A percentile compares a stretch with the other conserved stretches of the same genome.
phyloP scores from a whole-genome alignment of 92 coral and sea anemone species.

The Parazoanthus atlanticus region DNA sequence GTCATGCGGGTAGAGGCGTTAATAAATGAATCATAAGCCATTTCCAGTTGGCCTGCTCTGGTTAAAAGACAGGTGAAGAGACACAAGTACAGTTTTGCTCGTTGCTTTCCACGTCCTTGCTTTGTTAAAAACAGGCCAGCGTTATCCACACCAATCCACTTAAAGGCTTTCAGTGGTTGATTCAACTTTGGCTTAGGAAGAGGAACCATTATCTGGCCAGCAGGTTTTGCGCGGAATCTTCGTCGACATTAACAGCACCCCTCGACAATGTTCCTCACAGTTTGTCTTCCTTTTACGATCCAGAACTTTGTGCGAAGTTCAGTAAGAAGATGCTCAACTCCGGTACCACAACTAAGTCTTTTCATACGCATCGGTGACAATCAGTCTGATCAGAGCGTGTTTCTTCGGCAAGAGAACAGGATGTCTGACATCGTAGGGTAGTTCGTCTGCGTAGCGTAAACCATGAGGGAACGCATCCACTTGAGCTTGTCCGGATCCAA shows the following conservation, averaged over 20 bases:
- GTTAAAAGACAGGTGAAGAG: conserved; percentile 62
- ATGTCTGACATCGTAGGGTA: no score
- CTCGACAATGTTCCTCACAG: conserved; percentile 38
- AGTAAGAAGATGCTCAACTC: no score
- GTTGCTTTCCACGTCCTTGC: conserved; percentile 57
- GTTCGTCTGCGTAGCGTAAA: no score
- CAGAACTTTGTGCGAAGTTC: conserved; percentile 25
- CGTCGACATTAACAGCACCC: conserved; percentile 49
- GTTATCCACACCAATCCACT: conserved; percentile 47
- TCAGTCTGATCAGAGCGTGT: no score
- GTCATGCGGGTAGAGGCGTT: conserved; percentile 23
- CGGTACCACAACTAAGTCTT: no score
- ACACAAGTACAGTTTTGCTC: conserved; percentile 60
- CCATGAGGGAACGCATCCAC: no score
- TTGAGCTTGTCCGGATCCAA: no score
- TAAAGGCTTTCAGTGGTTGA: conserved; percentile 46
- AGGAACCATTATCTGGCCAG: conserved; percentile 56
- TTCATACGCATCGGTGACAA: no score
- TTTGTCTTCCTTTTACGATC: conserved; percentile 44
- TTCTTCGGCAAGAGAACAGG: no score
- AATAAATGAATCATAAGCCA: conserved; percentile 39
- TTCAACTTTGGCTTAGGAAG: conserved; percentile 44
- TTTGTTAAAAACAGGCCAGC: conserved; percentile 54
- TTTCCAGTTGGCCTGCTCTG: conserved; percentile 52
- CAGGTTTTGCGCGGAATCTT: conserved; percentile 38